Conservation (phyloP, 2,797 vertebrate species). For the Lepus townsendii region DNA sequence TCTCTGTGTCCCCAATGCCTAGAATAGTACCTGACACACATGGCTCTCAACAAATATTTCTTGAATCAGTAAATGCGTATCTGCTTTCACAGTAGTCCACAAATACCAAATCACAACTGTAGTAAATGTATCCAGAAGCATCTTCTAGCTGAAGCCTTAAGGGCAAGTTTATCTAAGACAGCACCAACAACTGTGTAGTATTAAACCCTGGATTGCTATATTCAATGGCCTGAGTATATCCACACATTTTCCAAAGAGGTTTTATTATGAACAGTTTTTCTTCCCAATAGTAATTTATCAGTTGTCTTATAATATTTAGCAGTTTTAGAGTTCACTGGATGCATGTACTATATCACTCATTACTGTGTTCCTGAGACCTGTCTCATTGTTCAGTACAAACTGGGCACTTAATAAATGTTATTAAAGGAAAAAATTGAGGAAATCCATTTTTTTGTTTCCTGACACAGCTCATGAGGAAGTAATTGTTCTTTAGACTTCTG, state of each 20-base stretch:
- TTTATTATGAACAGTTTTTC: conserved; percentile 48
- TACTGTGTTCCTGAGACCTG: conserved; percentile 46
- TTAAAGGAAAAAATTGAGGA: conserved; percentile 52
- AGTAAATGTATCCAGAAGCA: background rate
- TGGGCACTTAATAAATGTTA: conserved; percentile 27
- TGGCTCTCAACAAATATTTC: conserved; percentile 38
- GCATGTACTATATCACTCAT: conserved; percentile 49
- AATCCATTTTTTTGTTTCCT: conserved; percentile 39
- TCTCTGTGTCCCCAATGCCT: background rate
- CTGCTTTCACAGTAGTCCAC: conserved; percentile 33
- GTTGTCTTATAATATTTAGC: conserved; percentile 44
- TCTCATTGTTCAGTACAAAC: conserved; percentile 38
- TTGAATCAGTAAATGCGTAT: conserved; percentile 12
- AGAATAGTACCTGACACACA: background rate
- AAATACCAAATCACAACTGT: conserved; percentile 22
- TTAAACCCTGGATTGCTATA: background rate
- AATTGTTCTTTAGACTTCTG: conserved; percentile 27
- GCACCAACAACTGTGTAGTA: background rate
- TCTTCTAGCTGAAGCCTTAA: conserved; percentile 22
- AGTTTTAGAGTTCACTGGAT: conserved; percentile 33
- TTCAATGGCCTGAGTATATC: background rate
- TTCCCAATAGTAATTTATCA: conserved; percentile 49
- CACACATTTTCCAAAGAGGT: conserved; percentile 27
- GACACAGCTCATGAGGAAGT: conserved; percentile 22
- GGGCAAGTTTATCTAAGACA: background rate